Evolutionary conservation across 2,797 vertebrate genomes (phyloP).

Genomic region (Tolypeutes matacus): DNA sequence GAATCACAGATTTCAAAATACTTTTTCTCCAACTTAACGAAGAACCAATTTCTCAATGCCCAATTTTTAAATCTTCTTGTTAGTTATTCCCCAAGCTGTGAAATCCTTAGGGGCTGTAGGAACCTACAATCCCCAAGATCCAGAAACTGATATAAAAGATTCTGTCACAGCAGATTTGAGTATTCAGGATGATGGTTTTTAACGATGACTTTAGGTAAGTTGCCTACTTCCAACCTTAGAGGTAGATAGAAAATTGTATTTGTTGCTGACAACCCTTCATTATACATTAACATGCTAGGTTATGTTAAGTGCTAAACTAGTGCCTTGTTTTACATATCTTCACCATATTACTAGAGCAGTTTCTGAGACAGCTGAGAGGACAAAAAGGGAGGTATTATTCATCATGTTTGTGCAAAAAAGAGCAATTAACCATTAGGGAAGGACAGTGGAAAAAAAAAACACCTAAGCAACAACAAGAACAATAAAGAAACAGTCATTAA

Average conservation of each 20-base stretch:
- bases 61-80: no score
- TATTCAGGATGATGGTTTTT: not conserved
- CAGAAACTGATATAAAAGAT: no score
- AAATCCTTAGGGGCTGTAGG: no score
- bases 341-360: not conserved
- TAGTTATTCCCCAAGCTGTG: no score
- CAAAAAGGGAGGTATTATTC: not conserved
- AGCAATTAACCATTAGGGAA: not conserved
- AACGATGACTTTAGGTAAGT: conserved; percentile 14
- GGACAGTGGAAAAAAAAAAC: no score
- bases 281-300: not conserved
- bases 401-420: not conserved
- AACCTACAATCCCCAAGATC: no score
- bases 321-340: not conserved
- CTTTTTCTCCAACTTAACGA: no score
- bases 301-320: not conserved
- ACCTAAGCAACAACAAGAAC: no score
- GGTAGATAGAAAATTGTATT: not conserved
- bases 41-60: no score
- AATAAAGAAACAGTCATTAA: not conserved
- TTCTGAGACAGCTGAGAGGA: not conserved
- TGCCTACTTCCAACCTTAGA: not conserved
- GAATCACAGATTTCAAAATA: no score
- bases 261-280: not conserved
- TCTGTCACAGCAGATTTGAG: not conserved